A percentile compares a stretch with the other conserved stretches of the same genome.
Conservation (phyloP, 2,888 invertebrate genomes). For the Chalcosyrphus nemorum region DNA sequence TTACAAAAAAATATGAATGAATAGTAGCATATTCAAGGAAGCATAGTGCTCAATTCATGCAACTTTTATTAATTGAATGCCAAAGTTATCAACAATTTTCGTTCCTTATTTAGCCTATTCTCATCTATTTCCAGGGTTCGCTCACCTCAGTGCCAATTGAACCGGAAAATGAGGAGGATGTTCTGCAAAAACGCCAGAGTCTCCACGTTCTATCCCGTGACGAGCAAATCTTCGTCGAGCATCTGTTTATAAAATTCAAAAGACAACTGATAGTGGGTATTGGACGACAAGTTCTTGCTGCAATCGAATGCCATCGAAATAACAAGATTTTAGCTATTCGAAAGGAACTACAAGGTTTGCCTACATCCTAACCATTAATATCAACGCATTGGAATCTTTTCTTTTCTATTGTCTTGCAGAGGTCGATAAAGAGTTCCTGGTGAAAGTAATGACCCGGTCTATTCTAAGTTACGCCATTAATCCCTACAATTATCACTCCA, state of each 20-base stretch:
- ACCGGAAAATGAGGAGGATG: background rate
- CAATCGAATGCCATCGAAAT: constrained; percentile 78
- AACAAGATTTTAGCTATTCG: constrained; percentile 78
- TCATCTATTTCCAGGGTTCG: constrained; percentile 25
- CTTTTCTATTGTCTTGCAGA: constrained; percentile 73
- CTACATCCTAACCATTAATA: background rate
- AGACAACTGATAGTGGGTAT: constrained; percentile 78
- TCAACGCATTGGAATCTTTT: background rate
- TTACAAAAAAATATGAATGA: too few species aligned
- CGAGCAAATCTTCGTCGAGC: constrained; percentile 79
- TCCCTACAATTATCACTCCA: constrained; percentile 77
- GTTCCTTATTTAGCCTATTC: background rate
- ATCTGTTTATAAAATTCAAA: constrained; percentile 80
- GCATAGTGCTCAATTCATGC: too few species aligned
- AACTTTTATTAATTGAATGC: too few species aligned
- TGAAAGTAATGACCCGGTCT: constrained; percentile 77
- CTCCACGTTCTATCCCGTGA: constrained; percentile 74
- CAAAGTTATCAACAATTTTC: too few species aligned
- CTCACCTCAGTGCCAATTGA: constrained; percentile 14
- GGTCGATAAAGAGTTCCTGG: constrained; percentile 78
- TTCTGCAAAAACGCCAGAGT: constrained; percentile 18
- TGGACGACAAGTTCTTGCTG: constrained; percentile 78
- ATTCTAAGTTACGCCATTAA: constrained; percentile 79
- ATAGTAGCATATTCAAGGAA: too few species aligned
- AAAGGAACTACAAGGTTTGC: constrained; percentile 76